Conservation (phyloP, 1,140 invertebrate genomes). For the Periplaneta americana region DNA sequence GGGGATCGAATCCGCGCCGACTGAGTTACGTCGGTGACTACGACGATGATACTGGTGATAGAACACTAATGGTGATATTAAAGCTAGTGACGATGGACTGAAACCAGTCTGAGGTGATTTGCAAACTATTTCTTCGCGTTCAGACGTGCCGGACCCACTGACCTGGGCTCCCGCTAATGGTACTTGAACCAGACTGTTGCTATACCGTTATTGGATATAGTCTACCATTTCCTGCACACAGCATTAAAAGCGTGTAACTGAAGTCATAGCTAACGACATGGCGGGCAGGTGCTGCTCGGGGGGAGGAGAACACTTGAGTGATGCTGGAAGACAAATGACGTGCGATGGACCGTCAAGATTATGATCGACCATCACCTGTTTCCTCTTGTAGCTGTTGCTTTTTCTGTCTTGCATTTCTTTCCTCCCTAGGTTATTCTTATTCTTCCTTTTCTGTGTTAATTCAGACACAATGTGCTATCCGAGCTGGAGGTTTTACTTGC, state of each 20-base stretch:
- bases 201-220: no score
- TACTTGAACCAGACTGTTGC: no score
- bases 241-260: background rate
- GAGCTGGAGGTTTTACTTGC: background rate
- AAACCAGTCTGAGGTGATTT: no score
- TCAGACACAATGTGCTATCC: background rate
- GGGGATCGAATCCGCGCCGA: no score
- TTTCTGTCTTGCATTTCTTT: background rate
- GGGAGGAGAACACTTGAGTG: background rate
- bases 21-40: no score
- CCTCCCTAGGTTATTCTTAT: background rate
- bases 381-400: background rate
- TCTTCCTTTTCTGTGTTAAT: background rate
- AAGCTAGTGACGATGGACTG: no score
- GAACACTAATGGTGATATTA: no score
- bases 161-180: no score
- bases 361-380: background rate
- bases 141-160: no score
- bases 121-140: no score
- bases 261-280: background rate
- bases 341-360: background rate
- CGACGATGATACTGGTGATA: no score
- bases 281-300: background rate
- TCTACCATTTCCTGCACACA: no score
- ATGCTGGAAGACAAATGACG: background rate